phyloP scores from a whole-genome alignment of 2,113 vertebrate species.

The Corvus hawaiiensis region DNA sequence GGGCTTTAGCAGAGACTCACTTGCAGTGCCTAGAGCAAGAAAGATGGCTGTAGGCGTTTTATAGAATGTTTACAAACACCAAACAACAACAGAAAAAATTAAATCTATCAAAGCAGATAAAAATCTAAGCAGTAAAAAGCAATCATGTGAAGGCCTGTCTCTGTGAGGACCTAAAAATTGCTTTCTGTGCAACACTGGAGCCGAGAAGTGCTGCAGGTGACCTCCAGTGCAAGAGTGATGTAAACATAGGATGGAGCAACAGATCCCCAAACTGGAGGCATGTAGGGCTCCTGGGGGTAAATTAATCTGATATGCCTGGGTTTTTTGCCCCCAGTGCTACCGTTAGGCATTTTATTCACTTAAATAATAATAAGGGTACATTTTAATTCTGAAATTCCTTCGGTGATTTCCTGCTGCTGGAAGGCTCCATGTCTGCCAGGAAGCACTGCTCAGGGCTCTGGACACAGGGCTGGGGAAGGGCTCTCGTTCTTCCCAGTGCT shows the following conservation, averaged over 20 bases:
- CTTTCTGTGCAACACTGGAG: neutral
- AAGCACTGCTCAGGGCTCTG: rapidly evolving
- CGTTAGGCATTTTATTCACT: neutral
- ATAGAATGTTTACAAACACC: neutral
- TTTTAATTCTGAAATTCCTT: neutral
- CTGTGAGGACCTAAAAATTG: neutral
- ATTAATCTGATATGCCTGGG: neutral
- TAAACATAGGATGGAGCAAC: neutral
- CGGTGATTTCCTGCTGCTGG: neutral
- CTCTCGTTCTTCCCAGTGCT: neutral
- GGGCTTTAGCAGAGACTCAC: neutral
- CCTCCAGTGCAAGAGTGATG: neutral
- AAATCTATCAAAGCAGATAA: neutral
- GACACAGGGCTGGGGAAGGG: neutral
- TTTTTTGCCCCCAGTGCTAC: neutral
- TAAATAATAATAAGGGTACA: neutral
- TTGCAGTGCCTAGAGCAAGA: neutral
- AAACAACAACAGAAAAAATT: neutral
- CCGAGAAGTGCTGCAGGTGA: neutral
- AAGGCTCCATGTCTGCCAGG: neutral
- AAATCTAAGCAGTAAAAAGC: neutral
- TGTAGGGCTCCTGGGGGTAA: neutral
- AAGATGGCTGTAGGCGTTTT: neutral
- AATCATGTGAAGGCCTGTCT: neutral
- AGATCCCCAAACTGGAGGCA: neutral